Conservation (phyloP, 2,797 vertebrate species). For the Loris lydekkerianus region DNA sequence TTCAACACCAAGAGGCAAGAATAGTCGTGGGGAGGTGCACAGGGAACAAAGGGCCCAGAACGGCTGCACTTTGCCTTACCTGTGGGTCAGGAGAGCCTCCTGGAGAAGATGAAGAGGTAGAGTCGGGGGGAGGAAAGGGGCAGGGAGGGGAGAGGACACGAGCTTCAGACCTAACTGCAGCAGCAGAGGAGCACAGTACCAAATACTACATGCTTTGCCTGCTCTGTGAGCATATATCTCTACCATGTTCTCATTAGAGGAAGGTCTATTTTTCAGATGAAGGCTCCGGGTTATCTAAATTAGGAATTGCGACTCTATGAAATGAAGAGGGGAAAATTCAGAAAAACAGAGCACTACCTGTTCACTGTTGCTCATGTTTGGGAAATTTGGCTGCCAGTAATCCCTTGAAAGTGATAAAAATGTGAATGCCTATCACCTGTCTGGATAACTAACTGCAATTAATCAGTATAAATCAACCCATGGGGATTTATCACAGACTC, state of each 20-base stretch:
- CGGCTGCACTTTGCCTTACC: not conserved
- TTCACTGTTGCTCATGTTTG: conserved; percentile 13
- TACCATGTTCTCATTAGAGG: not conserved
- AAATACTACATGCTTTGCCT: not conserved
- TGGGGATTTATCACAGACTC: conserved; percentile 43
- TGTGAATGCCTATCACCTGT: not conserved
- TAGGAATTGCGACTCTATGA: conserved; percentile 21
- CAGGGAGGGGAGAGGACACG: not conserved
- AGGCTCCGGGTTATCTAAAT: not conserved
- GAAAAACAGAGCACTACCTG: not conserved
- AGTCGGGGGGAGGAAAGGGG: not conserved
- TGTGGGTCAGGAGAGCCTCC: not conserved
- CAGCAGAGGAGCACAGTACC: not conserved
- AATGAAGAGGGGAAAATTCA: not conserved
- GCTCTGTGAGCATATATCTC: not conserved
- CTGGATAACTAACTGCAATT: conserved; percentile 49
- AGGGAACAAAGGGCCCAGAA: not conserved
- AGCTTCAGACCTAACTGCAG: not conserved
- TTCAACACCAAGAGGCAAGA: not conserved
- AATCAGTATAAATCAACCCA: conserved; percentile 46
- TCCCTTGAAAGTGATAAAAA: not conserved
- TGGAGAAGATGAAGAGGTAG: not conserved
- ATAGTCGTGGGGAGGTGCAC: not conserved
- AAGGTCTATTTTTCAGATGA: conserved; percentile 3
- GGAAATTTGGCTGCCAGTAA: not conserved